Conservation (phyloP, 2,888 invertebrate genomes). For the Sceliomorpha sp. region DNA sequence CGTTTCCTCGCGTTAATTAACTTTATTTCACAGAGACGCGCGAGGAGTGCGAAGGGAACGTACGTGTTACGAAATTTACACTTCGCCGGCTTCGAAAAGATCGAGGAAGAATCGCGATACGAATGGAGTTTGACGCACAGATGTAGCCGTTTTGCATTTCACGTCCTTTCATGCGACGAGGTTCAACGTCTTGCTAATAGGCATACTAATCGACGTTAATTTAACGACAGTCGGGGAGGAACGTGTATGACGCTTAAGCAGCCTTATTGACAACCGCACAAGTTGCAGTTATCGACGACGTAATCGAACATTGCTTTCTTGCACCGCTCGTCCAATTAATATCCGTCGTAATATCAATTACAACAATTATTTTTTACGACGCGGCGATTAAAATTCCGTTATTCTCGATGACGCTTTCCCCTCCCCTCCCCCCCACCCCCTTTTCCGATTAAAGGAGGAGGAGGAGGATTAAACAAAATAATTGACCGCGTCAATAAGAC, state of each 20-base stretch:
- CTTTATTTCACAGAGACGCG: neutral
- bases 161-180: slow-evolving; percentile 57
- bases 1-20: too few relatives aligned
- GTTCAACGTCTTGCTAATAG: slow-evolving; percentile 78
- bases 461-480: too few relatives aligned
- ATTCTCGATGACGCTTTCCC: too few relatives aligned
- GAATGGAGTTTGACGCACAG: slow-evolving; percentile 28
- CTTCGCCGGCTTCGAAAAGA: slow-evolving; percentile 1
- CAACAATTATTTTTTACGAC: slow-evolving; percentile 44
- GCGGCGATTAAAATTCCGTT: too few relatives aligned
- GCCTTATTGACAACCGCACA: slow-evolving; percentile 65
- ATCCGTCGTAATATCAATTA: slow-evolving; percentile 29
- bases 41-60: neutral
- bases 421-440: too few relatives aligned
- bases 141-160: slow-evolving; percentile 49
- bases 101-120: slow-evolving; percentile 28
- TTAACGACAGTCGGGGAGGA: slow-evolving; percentile 66
- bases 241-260: slow-evolving; percentile 63
- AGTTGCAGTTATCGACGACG: slow-evolving; percentile 45
- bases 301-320: slow-evolving; percentile 33
- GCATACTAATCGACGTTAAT: slow-evolving; percentile 78
- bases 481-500: too few relatives aligned
- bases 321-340: slow-evolving; percentile 39
- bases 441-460: too few relatives aligned
- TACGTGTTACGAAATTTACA: slow-evolving; percentile 11